phyloP scores from a whole-genome alignment of 1,140 invertebrate genomes.

The Maconellicoccus hirsutus region DNA sequence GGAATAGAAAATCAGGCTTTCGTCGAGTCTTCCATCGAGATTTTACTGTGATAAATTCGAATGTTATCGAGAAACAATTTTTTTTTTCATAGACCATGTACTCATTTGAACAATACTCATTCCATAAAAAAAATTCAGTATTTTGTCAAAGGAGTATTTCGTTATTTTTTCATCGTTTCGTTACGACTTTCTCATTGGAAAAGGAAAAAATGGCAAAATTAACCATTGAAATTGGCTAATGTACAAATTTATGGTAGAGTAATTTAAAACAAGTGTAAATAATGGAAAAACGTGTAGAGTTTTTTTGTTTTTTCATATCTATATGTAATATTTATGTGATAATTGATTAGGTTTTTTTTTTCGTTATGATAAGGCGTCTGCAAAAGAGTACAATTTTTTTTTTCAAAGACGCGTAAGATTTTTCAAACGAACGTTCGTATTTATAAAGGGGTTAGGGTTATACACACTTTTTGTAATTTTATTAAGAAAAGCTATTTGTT shows the following conservation, averaged over 20 bases:
- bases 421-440: too few relatives aligned
- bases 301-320: too few relatives aligned
- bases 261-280: too few relatives aligned
- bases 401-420: too few relatives aligned
- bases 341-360: background rate
- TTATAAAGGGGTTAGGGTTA: too few relatives aligned
- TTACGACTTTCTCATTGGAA: background rate
- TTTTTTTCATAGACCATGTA: conserved; percentile 7
- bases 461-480: too few relatives aligned
- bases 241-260: background rate
- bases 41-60: conserved; percentile 13
- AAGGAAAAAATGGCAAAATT: too few relatives aligned
- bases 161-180: background rate
- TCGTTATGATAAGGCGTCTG: too few relatives aligned
- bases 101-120: conserved; percentile 12
- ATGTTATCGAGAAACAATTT: too few relatives aligned
- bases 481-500: too few relatives aligned
- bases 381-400: too few relatives aligned
- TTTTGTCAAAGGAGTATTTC: background rate
- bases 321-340: background rate
- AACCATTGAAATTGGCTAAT: background rate
- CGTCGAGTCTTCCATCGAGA: background rate
- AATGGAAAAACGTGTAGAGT: too few relatives aligned
- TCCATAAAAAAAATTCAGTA: conserved; percentile 11
- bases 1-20: background rate